Conservation (phyloP, 2,797 vertebrate genomes). For the Chiroxiphia lanceolata region DNA sequence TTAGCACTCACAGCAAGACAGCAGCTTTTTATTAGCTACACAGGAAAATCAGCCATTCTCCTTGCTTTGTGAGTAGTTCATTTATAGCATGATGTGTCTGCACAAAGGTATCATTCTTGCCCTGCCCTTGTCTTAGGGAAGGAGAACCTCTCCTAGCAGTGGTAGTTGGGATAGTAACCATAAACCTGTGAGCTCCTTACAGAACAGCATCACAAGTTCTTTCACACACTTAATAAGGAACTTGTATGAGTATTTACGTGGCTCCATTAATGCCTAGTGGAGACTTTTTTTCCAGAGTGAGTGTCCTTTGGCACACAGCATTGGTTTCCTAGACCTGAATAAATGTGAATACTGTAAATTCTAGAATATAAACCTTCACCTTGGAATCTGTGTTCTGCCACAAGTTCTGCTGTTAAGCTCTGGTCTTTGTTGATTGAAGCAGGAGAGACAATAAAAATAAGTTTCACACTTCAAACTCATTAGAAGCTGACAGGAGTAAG, state of each 20-base stretch:
- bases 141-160: neutral
- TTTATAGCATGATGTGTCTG: neutral
- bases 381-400: neutral
- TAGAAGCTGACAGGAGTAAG: neutral
- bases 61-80: neutral
- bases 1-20: neutral
- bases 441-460: neutral
- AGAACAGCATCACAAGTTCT: neutral
- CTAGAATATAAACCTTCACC: neutral
- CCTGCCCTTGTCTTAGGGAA: neutral
- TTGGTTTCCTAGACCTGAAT: neutral
- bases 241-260: neutral
- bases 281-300: neutral
- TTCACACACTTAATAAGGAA: neutral
- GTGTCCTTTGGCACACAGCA: neutral
- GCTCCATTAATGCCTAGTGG: neutral
- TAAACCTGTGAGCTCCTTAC: neutral
- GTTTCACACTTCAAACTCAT: neutral
- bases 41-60: neutral
- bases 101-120: neutral
- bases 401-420: neutral
- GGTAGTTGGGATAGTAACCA: neutral
- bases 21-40: neutral
- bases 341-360: neutral
- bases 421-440: neutral